Evolutionary conservation across 2,888 invertebrate species (phyloP).

Genomic region (Brenthis hecate): DNA sequence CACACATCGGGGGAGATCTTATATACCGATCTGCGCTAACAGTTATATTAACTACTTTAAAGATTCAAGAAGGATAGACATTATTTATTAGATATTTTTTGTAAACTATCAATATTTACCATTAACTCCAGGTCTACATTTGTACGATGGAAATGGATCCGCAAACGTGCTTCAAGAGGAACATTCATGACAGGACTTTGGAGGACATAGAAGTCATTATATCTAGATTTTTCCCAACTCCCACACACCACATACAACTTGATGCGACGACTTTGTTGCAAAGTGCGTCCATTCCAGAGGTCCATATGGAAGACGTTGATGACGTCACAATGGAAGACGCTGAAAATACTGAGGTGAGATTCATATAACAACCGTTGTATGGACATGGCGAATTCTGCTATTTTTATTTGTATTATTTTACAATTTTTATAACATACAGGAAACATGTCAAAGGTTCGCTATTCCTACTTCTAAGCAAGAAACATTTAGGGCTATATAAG

Average conservation of each 20-base stretch:
- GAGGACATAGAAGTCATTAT: slow-evolving; percentile 89
- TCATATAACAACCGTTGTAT: too few relatives aligned
- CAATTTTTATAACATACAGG: not conserved
- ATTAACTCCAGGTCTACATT: slow-evolving; percentile 89
- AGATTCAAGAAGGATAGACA: too few relatives aligned
- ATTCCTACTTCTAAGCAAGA: not conserved
- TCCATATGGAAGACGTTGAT: slow-evolving; percentile 90
- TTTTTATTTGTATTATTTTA: not conserved
- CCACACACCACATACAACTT: slow-evolving; percentile 89
- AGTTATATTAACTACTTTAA: too few relatives aligned
- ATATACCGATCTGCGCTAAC: too few relatives aligned
- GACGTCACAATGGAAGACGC: slow-evolving; percentile 64
- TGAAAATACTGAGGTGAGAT: slow-evolving; percentile 77
- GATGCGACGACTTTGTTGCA: slow-evolving; percentile 93
- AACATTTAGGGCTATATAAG: not conserved
- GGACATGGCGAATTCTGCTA: too few relatives aligned
- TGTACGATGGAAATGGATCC: slow-evolving; percentile 93
- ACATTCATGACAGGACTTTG: slow-evolving; percentile 90
- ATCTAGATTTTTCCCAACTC: slow-evolving; percentile 89
- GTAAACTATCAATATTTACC: not conserved
- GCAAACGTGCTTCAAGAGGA: slow-evolving; percentile 89
- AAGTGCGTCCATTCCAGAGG: slow-evolving; percentile 90
- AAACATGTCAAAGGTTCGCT: not conserved
- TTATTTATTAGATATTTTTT: too few relatives aligned
- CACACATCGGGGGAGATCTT: too few relatives aligned